Evolutionary conservation across 2,888 invertebrate genomes (phyloP).

Genomic region (Sepioteuthis lessoniana): DNA sequence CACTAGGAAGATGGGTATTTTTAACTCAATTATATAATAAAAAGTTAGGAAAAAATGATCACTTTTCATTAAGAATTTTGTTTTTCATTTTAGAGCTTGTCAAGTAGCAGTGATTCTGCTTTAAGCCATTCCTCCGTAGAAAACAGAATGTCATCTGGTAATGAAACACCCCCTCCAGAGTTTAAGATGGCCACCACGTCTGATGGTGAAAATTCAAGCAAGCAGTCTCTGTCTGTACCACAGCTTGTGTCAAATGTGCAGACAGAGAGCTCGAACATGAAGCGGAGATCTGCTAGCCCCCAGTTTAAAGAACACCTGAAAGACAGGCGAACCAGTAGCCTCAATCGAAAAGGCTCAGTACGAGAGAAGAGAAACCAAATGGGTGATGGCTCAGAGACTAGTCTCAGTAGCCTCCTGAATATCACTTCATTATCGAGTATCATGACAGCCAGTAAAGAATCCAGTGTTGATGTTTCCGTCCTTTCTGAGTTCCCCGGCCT

Average conservation of each 20-base stretch:
- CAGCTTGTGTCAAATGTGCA: not conserved
- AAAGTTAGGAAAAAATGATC: too few species aligned
- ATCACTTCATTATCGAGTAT: not conserved
- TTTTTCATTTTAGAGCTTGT: not conserved
- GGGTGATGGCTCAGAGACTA: not conserved
- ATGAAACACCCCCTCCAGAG: constrained; percentile 54
- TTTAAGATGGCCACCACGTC: constrained; percentile 53
- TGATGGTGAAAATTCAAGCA: constrained; percentile 36
- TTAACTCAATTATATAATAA: too few species aligned
- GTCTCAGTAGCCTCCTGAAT: not conserved
- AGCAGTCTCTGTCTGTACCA: not conserved
- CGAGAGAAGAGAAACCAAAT: not conserved
- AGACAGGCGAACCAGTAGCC: not conserved
- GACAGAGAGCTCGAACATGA: constrained; percentile 49
- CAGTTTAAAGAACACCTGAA: constrained; percentile 49
- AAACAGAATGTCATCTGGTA: not conserved
- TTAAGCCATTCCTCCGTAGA: not conserved
- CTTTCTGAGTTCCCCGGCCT: not conserved
- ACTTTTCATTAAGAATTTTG: not conserved
- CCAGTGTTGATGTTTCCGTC: not conserved
- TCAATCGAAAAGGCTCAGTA: not conserved
- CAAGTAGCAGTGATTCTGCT: not conserved
- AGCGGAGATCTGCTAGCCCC: constrained; percentile 48
- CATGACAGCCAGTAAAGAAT: not conserved
- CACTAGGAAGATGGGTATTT: too few species aligned